Percentiles rank a stretch among this genome's conserved stretches.
phyloP scores from a whole-genome alignment of 2,797 vertebrate species.

The Chrosomus eos region DNA sequence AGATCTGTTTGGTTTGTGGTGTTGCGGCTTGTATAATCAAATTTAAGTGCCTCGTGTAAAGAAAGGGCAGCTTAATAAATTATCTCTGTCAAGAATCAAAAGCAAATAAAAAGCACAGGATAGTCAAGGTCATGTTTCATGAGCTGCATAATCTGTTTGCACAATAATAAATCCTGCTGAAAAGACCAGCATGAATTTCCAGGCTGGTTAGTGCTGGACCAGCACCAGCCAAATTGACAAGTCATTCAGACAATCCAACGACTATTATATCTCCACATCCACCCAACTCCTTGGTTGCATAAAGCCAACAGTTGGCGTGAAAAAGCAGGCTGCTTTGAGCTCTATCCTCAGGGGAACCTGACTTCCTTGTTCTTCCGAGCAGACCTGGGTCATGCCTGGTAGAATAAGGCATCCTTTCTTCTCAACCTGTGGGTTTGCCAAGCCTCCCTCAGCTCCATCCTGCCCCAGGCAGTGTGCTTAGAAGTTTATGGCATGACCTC shows the following conservation, averaged over 20 bases:
- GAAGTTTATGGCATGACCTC: slow-evolving; percentile 46
- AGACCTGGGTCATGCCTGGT: slow-evolving; percentile 65
- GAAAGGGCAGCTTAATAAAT: slow-evolving; percentile 26
- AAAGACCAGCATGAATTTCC: neutral
- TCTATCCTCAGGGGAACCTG: slow-evolving; percentile 53
- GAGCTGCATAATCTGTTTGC: slow-evolving; percentile 41
- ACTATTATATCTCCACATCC: neutral
- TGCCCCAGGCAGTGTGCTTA: slow-evolving; percentile 73
- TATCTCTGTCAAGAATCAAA: slow-evolving; percentile 23
- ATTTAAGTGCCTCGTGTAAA: neutral
- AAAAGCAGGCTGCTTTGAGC: slow-evolving; percentile 50
- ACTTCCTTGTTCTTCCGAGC: slow-evolving; percentile 75
- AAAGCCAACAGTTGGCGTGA: slow-evolving; percentile 31
- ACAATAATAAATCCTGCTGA: slow-evolving; percentile 27
- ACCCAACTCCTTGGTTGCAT: neutral
- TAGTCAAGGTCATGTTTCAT: slow-evolving; percentile 32
- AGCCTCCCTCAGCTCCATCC: slow-evolving; percentile 69
- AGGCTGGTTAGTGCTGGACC: slow-evolving; percentile 5
- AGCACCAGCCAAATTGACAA: neutral
- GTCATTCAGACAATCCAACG: neutral
- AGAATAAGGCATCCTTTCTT: slow-evolving; percentile 84
- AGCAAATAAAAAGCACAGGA: slow-evolving; percentile 32
- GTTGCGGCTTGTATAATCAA: slow-evolving; percentile 30
- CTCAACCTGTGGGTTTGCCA: slow-evolving; percentile 69
- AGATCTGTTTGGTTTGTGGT: slow-evolving; percentile 36